Percentiles rank a stretch among this genome's conserved stretches.
These are phyloP conservation scores for Girardia tigrina DNA, from an alignment of 2,888 invertebrate species.

Conservation along the genomic window DNA sequence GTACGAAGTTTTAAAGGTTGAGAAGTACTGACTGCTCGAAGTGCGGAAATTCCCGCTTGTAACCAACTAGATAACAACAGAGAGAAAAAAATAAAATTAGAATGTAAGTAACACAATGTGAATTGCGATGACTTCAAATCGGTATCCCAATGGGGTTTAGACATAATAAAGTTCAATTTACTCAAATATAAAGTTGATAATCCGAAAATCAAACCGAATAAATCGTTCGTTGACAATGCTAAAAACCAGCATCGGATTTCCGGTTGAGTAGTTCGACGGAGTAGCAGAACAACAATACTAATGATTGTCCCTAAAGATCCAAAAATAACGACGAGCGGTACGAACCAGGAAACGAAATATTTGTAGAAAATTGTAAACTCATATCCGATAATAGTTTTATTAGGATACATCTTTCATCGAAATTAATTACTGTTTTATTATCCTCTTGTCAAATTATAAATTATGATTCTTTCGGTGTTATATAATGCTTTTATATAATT, in stretches of 20 bases:
- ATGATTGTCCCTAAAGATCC: constrained; percentile 33
- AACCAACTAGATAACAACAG: constrained; percentile 34
- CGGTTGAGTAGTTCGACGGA: constrained; percentile 31
- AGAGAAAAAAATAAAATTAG: constrained; percentile 30
- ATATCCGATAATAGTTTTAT: neutral
- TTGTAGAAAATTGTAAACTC: constrained; percentile 30
- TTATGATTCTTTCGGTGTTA: too few species aligned
- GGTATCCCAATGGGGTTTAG: neutral
- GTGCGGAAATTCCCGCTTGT: constrained; percentile 33
- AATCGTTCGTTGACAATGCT: constrained; percentile 32
- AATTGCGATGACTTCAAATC: constrained; percentile 13
- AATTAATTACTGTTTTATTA: too few species aligned
- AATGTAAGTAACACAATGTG: constrained; percentile 11
- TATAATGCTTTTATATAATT: too few species aligned
- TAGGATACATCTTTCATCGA: neutral
- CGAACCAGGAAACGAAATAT: constrained; percentile 34
- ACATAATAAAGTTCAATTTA: constrained; percentile 24
- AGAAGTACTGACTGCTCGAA: constrained; percentile 27
- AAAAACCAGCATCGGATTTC: constrained; percentile 35
- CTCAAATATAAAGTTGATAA: constrained; percentile 28
- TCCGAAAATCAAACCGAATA: constrained; percentile 30
- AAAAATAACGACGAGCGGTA: constrained; percentile 27
- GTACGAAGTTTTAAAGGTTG: constrained; percentile 28
- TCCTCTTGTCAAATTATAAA: too few species aligned
- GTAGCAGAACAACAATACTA: constrained; percentile 33